phyloP scores from a whole-genome alignment of 2,888 invertebrate genomes.

The Heliconius sara region DNA sequence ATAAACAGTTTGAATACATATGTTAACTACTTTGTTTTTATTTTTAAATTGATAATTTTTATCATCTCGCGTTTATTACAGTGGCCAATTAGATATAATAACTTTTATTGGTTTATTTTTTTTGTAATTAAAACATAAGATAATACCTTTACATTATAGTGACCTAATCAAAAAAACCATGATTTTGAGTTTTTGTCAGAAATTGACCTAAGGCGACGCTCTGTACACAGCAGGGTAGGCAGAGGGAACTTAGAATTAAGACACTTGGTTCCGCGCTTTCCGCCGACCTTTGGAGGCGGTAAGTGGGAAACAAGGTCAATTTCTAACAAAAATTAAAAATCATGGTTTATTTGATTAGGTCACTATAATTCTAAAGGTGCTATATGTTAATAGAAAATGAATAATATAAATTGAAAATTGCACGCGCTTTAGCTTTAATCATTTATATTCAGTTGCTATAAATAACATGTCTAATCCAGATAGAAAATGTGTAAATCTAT shows the following conservation, averaged over 20 bases:
- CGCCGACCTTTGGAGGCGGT: no score
- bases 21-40: slow-evolving; percentile 26
- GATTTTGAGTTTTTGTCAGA: no score
- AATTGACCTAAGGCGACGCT: no score
- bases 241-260: no score
- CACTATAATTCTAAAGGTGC: no score
- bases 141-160: no score
- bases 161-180: no score
- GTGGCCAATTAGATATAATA: slow-evolving; percentile 13
- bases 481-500: not conserved
- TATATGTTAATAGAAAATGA: not conserved
- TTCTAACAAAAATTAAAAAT: no score
- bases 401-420: not conserved
- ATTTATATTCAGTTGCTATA: not conserved
- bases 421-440: not conserved
- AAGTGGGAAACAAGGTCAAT: no score
- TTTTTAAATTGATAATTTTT: slow-evolving; percentile 13
- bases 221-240: no score
- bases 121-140: not conserved
- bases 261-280: no score
- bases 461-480: not conserved
- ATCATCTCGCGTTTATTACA: slow-evolving; percentile 10
- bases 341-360: no score
- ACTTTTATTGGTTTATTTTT: slow-evolving; percentile 4
- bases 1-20: not conserved